Evolutionary conservation across 2,797 vertebrate species (phyloP), one percentile per base, ranked within the genome.

Genomic region (Trematomus bernacchii): DNA sequence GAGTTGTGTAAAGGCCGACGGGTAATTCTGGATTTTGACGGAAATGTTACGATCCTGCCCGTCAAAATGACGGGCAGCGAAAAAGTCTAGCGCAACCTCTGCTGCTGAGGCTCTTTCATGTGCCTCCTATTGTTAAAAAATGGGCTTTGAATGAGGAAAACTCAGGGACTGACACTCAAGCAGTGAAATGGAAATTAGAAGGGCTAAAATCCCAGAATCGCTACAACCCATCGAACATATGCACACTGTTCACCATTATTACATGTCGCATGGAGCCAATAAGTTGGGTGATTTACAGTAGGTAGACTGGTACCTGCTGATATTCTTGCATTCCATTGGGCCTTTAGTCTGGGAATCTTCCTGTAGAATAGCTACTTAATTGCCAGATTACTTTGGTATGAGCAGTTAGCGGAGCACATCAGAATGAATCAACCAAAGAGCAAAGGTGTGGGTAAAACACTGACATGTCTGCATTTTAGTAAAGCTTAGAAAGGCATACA

Each of bases 231-330:
- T 83, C 71, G 23, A 83, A 82, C 80, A 72, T 9, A 69, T 66
- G 46, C 62, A 64, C 37, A 43, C 55, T 21, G 72, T 66, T 71
- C 47, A 19, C 47, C 59, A 15, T 79, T 88, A 85, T 80, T 63
- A 52, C 84, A 70, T 72, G 58, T 80, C 47, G 14, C 43, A 40
- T 15, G 0, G 59, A 80, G 53, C 82, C 69, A 80, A 71, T 84
- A 83, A 88, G 71, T 68, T 67, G 52, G 57, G 79, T 85, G 72
- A 84, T 84, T 85, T 78, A 83, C 73, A 83, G 81, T 10, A 67
- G 66, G 73, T 55, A 54, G 40, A 68, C 57, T 74, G 82, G 78
- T 80, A 83, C 42, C 71, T 71, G 62, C 72, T 76, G 78, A 88
- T 80, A 81, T 57, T 67, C 33, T 51, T 8, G 11, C 15, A 10